Percentiles rank a stretch among this genome's conserved stretches.
phyloP scores from a whole-genome alignment of 2,888 invertebrate species.

The Cylindroiulus punctatus region DNA sequence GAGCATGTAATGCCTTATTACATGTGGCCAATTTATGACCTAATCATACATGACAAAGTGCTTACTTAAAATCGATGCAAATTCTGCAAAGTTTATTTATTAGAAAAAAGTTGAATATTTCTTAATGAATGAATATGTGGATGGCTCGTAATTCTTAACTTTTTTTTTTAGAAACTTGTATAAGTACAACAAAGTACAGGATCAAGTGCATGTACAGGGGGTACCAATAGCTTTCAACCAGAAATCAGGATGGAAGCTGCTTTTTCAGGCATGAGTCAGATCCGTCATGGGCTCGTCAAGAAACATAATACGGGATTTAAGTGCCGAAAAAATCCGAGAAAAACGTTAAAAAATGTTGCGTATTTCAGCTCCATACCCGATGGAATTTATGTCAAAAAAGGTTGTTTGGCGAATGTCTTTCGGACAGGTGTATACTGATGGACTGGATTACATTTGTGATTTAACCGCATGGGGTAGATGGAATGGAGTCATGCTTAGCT shows the following conservation, averaged over 20 bases:
- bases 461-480: conserved; percentile 39
- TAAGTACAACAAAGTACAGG: too few species aligned
- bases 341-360: not conserved
- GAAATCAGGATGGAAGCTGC: not conserved
- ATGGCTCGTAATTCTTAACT: too few species aligned
- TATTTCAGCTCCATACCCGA: not conserved
- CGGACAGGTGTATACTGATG: conserved; percentile 47
- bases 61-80: not conserved
- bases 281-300: conserved; percentile 17
- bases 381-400: conserved; percentile 43
- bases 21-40: too few species aligned
- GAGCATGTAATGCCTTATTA: too few species aligned
- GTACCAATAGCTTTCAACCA: not conserved
- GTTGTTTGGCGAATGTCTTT: conserved; percentile 35
- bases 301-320: conserved; percentile 15
- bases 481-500: conserved; percentile 47
- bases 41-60: too few species aligned
- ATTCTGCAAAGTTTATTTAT: too few species aligned
- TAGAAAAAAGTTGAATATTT: too few species aligned
- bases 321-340: not conserved
- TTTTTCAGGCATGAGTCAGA: conserved; percentile 3
- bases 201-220: too few species aligned
- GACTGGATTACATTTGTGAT: conserved; percentile 43
- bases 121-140: too few species aligned
- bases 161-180: too few species aligned